These are phyloP conservation scores for Xestia c-nigrum DNA, from an alignment of 2,888 invertebrate species.

Conservation along the genomic window DNA sequence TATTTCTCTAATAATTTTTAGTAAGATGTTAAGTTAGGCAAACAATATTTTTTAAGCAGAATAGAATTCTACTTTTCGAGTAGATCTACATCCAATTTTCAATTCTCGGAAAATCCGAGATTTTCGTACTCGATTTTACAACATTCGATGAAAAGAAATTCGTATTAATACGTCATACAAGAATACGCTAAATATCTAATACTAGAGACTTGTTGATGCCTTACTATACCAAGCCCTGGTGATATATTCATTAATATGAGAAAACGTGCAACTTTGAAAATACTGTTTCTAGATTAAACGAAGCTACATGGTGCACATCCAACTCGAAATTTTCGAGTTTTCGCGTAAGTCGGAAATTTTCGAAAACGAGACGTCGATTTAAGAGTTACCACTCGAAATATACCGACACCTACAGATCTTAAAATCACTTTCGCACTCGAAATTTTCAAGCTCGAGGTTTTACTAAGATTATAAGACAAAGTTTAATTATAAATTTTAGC, in stretches of 20 bases:
- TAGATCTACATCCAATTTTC: constrained; percentile 38
- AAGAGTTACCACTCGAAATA: constrained; percentile 27
- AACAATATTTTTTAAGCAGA: constrained; percentile 19
- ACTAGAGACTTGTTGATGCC: constrained; percentile 73
- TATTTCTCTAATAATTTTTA: constrained; percentile 26
- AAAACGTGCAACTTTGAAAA: constrained; percentile 71
- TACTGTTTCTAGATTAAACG: constrained; percentile 72
- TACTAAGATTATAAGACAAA: constrained; percentile 39
- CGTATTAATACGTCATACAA: constrained; percentile 64
- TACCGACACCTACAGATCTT: constrained; percentile 38
- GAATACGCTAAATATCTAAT: constrained; percentile 73
- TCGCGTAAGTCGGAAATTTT: constrained; percentile 49
- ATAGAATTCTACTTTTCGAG: constrained; percentile 47
- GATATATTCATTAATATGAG: constrained; percentile 68
- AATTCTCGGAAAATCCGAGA: constrained; percentile 38
- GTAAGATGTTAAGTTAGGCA: constrained; percentile 23
- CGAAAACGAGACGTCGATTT: constrained; percentile 25
- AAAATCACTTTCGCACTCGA: constrained; percentile 29
- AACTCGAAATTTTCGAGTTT: constrained; percentile 63
- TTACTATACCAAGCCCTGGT: constrained; percentile 71
- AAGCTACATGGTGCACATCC: constrained; percentile 48
- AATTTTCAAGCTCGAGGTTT: constrained; percentile 54
- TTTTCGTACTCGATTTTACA: constrained; percentile 8
- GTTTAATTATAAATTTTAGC: constrained; percentile 26
- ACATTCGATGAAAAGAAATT: constrained; percentile 63